Base-by-base conservation (phyloP, 92 coral and sea anemone genomes). In the Desmophyllum pertusum region DNA sequence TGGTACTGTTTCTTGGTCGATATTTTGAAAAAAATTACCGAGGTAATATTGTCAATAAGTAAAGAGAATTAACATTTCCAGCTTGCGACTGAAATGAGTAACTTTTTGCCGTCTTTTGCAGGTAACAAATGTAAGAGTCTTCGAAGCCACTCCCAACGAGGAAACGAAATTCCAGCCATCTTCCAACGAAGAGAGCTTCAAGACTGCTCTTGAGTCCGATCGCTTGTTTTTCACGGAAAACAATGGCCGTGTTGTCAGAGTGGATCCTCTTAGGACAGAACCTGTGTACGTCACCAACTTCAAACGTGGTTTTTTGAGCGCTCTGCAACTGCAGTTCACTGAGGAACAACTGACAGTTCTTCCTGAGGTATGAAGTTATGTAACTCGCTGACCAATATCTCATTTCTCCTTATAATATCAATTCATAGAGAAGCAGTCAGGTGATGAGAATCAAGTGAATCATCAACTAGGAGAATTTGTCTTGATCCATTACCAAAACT, bases 231-330 rank as follows among this genome's bases (percentile, higher is more conserved):
- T 91, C 70, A 76, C 82, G 2, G 76, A 71, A 52, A 38, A 9
- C 51, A 63, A 39, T 0, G 92, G 94, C 61, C 92, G 88, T 5
- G 75, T 91, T 70, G 57, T 62, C 51, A 41, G 21, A 52, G 74
- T 91, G 27, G 57, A n/a, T 7, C 73, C 85, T 1, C 42, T 77
- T 10, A 27, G 6, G 40, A 15, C 15, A 3, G 94, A 91, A 14
- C 92, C 94, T 43, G 70, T 73, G 53, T 85, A 84, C 36, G 88
- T 78, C 11, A 85, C 94, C 9, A 91, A 91, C 76, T 53, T 91
- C 86, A 91, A 88, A 66, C 87, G 83, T 48, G 94, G 94, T 36
- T 85, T 91, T 10, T 78, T 91, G 83, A 91, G 94, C 39, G 94
- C 94, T 40, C 90, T 91, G 11, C 94, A 91, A 50, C 90, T 91